Conservation (phyloP, 2,113 vertebrate species). For the Atherinomorus stipes region DNA sequence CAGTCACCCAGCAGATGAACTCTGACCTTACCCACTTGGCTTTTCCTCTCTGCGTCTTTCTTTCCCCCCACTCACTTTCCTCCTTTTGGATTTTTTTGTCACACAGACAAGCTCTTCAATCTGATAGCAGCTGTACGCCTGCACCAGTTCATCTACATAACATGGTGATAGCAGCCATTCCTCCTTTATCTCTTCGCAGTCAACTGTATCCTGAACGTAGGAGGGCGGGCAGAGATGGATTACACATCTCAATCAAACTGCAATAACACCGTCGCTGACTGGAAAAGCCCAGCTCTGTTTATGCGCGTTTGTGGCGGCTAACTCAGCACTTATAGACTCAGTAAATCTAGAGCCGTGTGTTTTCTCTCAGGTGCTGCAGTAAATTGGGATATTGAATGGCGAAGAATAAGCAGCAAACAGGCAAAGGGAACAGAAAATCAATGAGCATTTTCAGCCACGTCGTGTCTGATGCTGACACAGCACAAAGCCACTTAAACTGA, state of each 20-base stretch:
- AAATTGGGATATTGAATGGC: constrained; percentile 52
- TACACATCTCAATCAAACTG: constrained; percentile 24
- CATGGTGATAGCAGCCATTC: constrained; percentile 31
- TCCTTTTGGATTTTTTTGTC: not conserved
- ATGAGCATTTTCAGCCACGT: constrained; percentile 67
- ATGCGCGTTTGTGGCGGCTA: constrained; percentile 19
- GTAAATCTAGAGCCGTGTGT: constrained; percentile 27
- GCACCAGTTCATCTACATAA: constrained; percentile 21
- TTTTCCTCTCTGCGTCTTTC: constrained; percentile 1
- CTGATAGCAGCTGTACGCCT: constrained; percentile 13
- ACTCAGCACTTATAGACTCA: constrained; percentile 23
- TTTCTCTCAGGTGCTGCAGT: constrained; percentile 40
- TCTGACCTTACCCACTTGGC: constrained; percentile 60
- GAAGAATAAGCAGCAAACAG: constrained; percentile 50
- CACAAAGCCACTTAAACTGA: constrained; percentile 7
- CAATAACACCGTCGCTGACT: constrained; percentile 27
- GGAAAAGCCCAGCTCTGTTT: not conserved
- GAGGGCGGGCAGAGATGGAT: constrained; percentile 4
- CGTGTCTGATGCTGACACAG: constrained; percentile 45
- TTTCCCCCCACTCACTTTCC: not conserved
- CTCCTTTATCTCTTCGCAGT: constrained; percentile 32
- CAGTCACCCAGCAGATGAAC: constrained; percentile 48
- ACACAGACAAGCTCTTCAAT: constrained; percentile 12
- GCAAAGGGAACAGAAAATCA: constrained; percentile 64
- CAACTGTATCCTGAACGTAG: not conserved